Evolutionary conservation across 2,888 invertebrate genomes (phyloP), one percentile per base, ranked within the genome.

Genomic region (Pegoplata infirma): DNA sequence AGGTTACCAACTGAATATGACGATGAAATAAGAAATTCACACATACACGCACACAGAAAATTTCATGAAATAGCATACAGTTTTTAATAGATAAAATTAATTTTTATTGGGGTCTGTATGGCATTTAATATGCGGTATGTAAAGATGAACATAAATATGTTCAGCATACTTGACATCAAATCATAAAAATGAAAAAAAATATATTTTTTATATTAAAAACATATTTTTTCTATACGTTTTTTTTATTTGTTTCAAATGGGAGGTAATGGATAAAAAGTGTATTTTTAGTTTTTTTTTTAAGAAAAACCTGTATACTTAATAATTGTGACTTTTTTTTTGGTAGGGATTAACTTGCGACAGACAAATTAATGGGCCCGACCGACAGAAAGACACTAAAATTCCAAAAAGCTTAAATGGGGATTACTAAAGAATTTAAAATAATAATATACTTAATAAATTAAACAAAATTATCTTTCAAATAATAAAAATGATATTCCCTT

Each of bases 1-100:
- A 78, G 78, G 78, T 78, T 59, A 66, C 66, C 32, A 16, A 64
- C 40, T 14, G 47, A 40, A 56, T 28, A 40, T 12, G 36, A n/a
- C 32, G 32, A 32, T 23, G 23, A 23, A 23, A 23, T 5, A 23
- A 66, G 44, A 23, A 58, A 47, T 3, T 12, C 5, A 53, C 59
- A 53, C 12, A 32, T 28, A 21, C 19, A 28, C 3, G 10, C 32
- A 46, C 46, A 63, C 32, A 16, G 25, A 68, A 21, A 21, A 64
- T 58, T 49, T 17, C 25, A 59, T 46, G n/a, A 36, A 67, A 44
- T 66, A 25, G 5, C 19, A 44, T 46, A 55, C 5, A 12, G 21
- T 4, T 53, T 23, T 44, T 3, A n/a, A 6, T 36, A 28, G 19
- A 36, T 19, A 19, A 63, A 61, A 28, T 44, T 16, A 17, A 28